phyloP scores from a whole-genome alignment of 2,113 vertebrate species.

The Gopherus flavomarginatus region DNA sequence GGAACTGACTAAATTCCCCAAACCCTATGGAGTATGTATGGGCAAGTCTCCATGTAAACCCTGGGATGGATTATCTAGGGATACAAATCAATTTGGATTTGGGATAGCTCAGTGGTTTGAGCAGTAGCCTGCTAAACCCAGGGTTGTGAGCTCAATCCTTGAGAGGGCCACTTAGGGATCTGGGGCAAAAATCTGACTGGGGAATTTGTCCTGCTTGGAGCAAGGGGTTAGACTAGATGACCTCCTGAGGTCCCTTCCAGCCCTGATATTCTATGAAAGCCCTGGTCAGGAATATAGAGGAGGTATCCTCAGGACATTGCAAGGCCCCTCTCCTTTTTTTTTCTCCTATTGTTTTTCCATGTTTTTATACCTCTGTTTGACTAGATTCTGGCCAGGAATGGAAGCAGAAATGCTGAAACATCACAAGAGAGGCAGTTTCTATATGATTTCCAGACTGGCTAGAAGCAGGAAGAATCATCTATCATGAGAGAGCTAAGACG shows the following conservation, averaged over 20 bases:
- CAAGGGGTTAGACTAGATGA: too few relatives aligned
- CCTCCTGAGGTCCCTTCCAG: too few relatives aligned
- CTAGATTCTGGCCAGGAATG: neutral
- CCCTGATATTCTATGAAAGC: neutral
- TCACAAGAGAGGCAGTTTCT: neutral
- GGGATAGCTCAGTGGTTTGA: too few relatives aligned
- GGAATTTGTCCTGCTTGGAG: too few relatives aligned
- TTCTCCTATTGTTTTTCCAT: neutral
- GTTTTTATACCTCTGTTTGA: neutral
- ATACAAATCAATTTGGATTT: neutral
- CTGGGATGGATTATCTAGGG: neutral
- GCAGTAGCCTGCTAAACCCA: too few relatives aligned
- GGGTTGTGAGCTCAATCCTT: too few relatives aligned
- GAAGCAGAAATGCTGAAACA: neutral
- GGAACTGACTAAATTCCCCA: neutral
- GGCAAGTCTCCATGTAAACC: neutral
- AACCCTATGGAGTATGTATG: neutral
- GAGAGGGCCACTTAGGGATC: too few relatives aligned
- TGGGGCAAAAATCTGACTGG: too few relatives aligned
- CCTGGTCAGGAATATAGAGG: neutral
- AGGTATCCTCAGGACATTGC: neutral
- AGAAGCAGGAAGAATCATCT: neutral
- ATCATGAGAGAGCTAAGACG: too few relatives aligned
- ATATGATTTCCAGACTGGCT: neutral
- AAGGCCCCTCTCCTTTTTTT: neutral